Percentiles rank a stretch among this genome's conserved stretches.
phyloP scores from a whole-genome alignment of 1,140 invertebrate genomes.

The Camponotus pennsylvanicus region DNA sequence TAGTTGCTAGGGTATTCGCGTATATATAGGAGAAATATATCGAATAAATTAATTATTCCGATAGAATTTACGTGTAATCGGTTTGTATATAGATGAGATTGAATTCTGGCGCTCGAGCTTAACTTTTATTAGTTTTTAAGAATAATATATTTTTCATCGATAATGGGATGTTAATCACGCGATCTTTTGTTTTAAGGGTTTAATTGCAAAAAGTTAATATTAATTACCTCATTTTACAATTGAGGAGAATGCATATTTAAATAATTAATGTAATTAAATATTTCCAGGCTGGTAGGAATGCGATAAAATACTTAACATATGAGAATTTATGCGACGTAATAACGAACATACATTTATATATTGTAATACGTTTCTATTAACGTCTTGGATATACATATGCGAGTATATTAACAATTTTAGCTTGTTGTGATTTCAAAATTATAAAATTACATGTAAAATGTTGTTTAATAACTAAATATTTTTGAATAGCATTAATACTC shows the following conservation, averaged over 20 bases:
- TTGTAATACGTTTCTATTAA: conserved; percentile 29
- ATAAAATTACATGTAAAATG: conserved; percentile 1
- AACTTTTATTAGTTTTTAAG: conserved; percentile 53
- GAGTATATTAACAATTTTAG: conserved; percentile 35
- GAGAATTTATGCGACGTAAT: conserved; percentile 42
- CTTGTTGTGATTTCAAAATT: conserved; percentile 32
- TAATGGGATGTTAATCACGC: conserved; percentile 56
- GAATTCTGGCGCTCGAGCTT: conserved; percentile 15
- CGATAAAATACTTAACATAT: conserved; percentile 8
- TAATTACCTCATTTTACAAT: conserved; percentile 52
- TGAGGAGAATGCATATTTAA: conserved; percentile 63
- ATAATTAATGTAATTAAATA: conserved; percentile 59
- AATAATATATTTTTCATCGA: conserved; percentile 57
- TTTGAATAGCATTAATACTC: background rate
- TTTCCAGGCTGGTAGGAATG: conserved; percentile 49
- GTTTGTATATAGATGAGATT: conserved; percentile 40
- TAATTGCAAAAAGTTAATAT: conserved; percentile 70
- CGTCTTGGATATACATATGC: conserved; percentile 13
- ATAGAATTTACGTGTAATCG: conserved; percentile 49
- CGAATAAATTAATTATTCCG: conserved; percentile 52
- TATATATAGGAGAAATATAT: conserved; percentile 21
- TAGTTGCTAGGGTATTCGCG: background rate
- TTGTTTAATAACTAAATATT: conserved; percentile 12
- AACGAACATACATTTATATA: conserved; percentile 35
- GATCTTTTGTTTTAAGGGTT: conserved; percentile 59